Evolutionary conservation across 2,113 vertebrate genomes (phyloP), one percentile per base, ranked within the genome.

Genomic region (Dicrurus megarhynchus): DNA sequence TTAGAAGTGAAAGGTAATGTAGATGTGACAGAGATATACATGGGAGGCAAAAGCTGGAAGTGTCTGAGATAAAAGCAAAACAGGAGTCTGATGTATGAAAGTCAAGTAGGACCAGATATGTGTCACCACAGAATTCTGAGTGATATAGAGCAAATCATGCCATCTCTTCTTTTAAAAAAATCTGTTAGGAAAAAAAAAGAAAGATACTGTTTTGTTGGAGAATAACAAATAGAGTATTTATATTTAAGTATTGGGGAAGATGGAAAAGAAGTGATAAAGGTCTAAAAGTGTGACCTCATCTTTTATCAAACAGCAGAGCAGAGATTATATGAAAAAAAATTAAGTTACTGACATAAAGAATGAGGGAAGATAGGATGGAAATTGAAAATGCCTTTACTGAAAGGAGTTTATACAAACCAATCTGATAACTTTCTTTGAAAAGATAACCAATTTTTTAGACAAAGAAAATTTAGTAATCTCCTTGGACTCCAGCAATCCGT

Each of bases 341-440:
- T 47, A 73, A 70, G 47, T 86, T 96, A 39, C 87, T 89, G 59
- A 78, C 64, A 81, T 74, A 91, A 88, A 88, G 19, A 46, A 41
- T 6, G 11, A 89, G 46, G 65, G 30, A 89, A 83, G 63, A 83
- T 83, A 57, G 76, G 46, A 69, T 59, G 49, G 55, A 91, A 96
- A 92, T 53, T 69, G 80, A 95, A 91, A 95, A 89, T 78, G 16
- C 13, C 56, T 94, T 93, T 91, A 81, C 69, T 84, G 91, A 89
- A 81, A 87, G n/a, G 9, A 22, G 23, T 87, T 97, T 49, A 35
- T 75, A 84, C 21, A 93, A 89, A 70, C 35, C 42, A 63, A 87
- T 91, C 55, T 63, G 69, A 84, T 91, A 84, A 39, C 27, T 91
- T 91, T 56, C 27, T 81, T 92, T 93, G 73, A 89, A 84, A 91